These are phyloP conservation scores for Drosophila tsacasi DNA, from an alignment of 1,140 invertebrate genomes.

Conservation along the genomic window DNA sequence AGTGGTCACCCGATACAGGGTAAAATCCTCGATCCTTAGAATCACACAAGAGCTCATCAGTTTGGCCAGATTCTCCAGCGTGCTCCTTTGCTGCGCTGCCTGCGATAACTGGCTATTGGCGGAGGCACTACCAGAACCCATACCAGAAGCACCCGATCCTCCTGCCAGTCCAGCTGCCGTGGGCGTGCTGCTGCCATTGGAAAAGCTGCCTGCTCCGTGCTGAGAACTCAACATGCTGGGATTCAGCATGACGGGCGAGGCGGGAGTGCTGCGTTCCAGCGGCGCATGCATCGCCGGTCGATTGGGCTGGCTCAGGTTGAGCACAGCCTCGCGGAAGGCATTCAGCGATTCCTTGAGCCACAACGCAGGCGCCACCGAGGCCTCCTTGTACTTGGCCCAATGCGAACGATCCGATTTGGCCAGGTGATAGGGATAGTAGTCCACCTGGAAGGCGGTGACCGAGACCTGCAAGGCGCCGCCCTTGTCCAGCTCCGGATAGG, in stretches of 20 bases:
- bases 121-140: slow-evolving; percentile 64
- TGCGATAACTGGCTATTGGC: slow-evolving; percentile 72
- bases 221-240: slow-evolving; percentile 57
- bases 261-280: slow-evolving; percentile 85
- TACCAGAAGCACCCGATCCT: slow-evolving; percentile 33
- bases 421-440: slow-evolving; percentile 98
- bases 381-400: slow-evolving; percentile 92
- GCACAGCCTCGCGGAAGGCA: slow-evolving; percentile 88
- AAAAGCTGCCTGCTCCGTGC: slow-evolving; percentile 41
- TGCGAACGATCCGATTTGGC: slow-evolving; percentile 94
- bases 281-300: slow-evolving; percentile 87
- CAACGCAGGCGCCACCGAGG: slow-evolving; percentile 88
- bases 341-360: slow-evolving; percentile 90
- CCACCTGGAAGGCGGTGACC: slow-evolving; percentile 94
- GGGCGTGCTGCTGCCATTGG: slow-evolving; percentile 71
- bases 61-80: slow-evolving; percentile 92
- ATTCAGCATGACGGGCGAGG: slow-evolving; percentile 75
- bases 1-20: slow-evolving; percentile 93
- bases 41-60: slow-evolving; percentile 97
- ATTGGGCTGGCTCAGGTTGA: slow-evolving; percentile 88
- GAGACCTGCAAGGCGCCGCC: slow-evolving; percentile 98
- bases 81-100: slow-evolving; percentile 88
- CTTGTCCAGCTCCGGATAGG: slow-evolving; percentile 92
- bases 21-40: slow-evolving; percentile 95
- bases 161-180: slow-evolving; percentile 47